phyloP scores from a whole-genome alignment of 2,797 vertebrate genomes.

The Parambassis ranga region DNA sequence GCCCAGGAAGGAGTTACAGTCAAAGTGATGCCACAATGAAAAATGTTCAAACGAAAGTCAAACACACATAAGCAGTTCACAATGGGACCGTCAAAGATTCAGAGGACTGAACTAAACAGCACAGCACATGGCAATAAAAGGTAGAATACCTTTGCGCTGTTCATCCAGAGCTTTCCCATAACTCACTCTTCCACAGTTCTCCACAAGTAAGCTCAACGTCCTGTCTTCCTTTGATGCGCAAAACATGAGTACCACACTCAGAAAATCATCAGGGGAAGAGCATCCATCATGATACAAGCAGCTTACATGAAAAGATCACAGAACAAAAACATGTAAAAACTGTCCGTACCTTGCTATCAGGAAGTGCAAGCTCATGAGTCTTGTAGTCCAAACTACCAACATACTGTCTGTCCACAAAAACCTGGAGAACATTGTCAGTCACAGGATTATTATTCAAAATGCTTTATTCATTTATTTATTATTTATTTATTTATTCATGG shows the following conservation, averaged over 20 bases:
- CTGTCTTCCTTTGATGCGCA: slow-evolving; percentile 78
- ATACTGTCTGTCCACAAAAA: slow-evolving; percentile 85
- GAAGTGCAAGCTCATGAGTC: slow-evolving; percentile 77
- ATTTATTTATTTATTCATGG: too few species aligned
- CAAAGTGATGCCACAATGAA: too few species aligned
- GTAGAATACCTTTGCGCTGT: slow-evolving; percentile 89
- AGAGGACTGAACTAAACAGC: not conserved
- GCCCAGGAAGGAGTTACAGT: too few species aligned
- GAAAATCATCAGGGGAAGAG: not conserved
- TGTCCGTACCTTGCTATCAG: slow-evolving; percentile 81
- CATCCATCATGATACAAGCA: not conserved
- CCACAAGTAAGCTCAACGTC: slow-evolving; percentile 86
- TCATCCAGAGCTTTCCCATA: slow-evolving; percentile 86
- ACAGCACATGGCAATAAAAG: not conserved
- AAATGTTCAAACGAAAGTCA: too few species aligned
- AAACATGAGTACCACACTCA: not conserved
- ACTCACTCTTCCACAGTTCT: slow-evolving; percentile 93
- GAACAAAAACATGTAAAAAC: not conserved
- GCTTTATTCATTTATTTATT: too few species aligned
- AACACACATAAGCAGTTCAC: not conserved
- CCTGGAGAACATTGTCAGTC: slow-evolving; percentile 71
- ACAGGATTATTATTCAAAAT: not conserved
- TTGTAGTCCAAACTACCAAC: slow-evolving; percentile 87
- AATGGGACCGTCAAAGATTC: not conserved
- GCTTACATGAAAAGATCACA: not conserved